Evolutionary conservation across 2,797 vertebrate genomes (phyloP).

Genomic region (Gallinago nigripennis): DNA sequence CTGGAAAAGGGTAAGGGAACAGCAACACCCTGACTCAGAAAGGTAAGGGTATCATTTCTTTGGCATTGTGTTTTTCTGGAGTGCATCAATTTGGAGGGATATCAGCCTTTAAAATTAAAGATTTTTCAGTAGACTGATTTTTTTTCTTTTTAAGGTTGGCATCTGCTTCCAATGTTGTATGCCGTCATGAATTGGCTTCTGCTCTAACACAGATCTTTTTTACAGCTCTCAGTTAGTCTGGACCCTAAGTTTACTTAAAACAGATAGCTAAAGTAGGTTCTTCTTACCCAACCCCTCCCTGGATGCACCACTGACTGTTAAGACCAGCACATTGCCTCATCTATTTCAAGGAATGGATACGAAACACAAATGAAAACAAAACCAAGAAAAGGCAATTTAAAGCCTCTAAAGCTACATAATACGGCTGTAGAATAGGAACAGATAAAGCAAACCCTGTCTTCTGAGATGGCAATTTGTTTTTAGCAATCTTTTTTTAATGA

Average conservation of each 20-base stretch:
- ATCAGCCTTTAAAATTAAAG: neutral
- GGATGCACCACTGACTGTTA: neutral
- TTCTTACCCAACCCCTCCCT: neutral
- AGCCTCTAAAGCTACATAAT: neutral
- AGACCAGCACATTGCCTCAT: neutral
- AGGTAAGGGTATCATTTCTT: neutral
- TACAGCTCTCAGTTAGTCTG: neutral
- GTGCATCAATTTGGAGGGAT: neutral
- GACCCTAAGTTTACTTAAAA: neutral
- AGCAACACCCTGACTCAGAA: neutral
- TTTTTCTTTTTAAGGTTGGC: neutral
- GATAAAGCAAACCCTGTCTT: conserved; percentile 12
- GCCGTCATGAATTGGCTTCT: neutral
- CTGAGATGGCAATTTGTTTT: conserved; percentile 49
- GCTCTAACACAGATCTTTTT: neutral
- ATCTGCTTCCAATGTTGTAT: neutral
- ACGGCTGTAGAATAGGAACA: neutral
- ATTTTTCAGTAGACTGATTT: neutral
- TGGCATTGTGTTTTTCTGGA: conserved; percentile 21
- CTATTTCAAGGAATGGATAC: neutral
- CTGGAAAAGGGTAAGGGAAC: neutral
- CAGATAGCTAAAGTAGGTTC: neutral
- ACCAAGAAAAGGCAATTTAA: conserved; percentile 20
- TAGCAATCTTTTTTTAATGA: conserved; percentile 41
- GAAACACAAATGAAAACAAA: neutral